Percentiles rank a stretch among this genome's conserved stretches.
These are phyloP conservation scores for Ischnus inquisitorius DNA, from an alignment of 2,888 invertebrate genomes.

Conservation along the genomic window DNA sequence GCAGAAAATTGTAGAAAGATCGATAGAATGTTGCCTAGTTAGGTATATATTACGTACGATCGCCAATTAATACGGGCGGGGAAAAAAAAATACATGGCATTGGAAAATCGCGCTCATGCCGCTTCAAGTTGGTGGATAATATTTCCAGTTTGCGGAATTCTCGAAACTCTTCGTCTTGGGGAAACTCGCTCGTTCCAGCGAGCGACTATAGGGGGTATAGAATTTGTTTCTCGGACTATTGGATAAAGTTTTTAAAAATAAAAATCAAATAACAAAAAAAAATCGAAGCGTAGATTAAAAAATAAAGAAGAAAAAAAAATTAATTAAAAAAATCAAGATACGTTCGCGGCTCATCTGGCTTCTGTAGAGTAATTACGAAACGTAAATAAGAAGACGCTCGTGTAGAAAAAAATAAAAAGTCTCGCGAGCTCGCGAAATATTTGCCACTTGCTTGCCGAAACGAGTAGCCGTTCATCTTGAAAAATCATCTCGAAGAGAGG, in stretches of 20 bases:
- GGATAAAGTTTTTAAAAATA: slow-evolving; percentile 50
- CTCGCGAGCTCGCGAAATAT: slow-evolving; percentile 68
- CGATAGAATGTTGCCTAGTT: slow-evolving; percentile 77
- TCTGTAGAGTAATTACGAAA: slow-evolving; percentile 46
- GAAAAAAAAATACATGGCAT: slow-evolving; percentile 46
- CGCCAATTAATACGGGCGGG: slow-evolving; percentile 15
- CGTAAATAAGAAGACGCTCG: slow-evolving; percentile 47
- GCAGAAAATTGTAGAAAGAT: slow-evolving; percentile 72
- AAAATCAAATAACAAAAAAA: slow-evolving; percentile 55
- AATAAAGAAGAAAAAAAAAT: slow-evolving; percentile 41
- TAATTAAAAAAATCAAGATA: slow-evolving; percentile 50
- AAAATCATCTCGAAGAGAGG: slow-evolving; percentile 65
- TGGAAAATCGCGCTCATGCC: slow-evolving; percentile 63
- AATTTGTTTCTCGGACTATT: slow-evolving; percentile 65
- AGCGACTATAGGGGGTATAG: slow-evolving; percentile 41
- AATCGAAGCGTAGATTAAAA: slow-evolving; percentile 52
- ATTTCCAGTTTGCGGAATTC: slow-evolving; percentile 70
- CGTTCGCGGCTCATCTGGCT: slow-evolving; percentile 59
- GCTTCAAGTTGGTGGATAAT: slow-evolving; percentile 78
- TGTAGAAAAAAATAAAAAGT: background rate
- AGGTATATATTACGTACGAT: slow-evolving; percentile 66
- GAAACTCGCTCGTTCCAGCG: slow-evolving; percentile 30
- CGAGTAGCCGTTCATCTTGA: slow-evolving; percentile 62
- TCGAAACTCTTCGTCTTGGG: slow-evolving; percentile 44
- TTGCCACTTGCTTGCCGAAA: slow-evolving; percentile 68